Evolutionary conservation across 2,888 invertebrate genomes (phyloP).

Genomic region (Myopa tessellatipennis): DNA sequence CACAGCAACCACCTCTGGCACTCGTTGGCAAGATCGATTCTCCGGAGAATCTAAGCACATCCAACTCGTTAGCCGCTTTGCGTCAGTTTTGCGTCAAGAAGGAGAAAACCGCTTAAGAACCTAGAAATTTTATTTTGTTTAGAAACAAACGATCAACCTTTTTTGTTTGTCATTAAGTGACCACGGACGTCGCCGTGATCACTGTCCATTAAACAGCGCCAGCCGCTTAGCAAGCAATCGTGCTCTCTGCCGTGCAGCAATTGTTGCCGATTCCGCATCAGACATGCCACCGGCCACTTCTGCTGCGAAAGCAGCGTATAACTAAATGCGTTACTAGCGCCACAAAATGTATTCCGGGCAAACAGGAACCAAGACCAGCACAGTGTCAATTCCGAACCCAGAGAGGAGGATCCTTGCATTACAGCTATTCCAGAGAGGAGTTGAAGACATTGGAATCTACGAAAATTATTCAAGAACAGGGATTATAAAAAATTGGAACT

Average conservation of each 20-base stretch:
- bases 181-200: constrained; percentile 22
- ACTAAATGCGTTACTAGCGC: constrained; percentile 47
- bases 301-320: constrained; percentile 41
- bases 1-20: constrained; percentile 65
- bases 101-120: constrained; percentile 71
- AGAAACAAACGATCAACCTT: constrained; percentile 53
- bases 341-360: constrained; percentile 43
- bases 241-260: constrained; percentile 43
- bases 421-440: constrained; percentile 12
- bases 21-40: constrained; percentile 49
- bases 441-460: no score
- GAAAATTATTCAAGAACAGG: not conserved
- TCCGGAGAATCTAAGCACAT: constrained; percentile 67
- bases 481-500: not conserved
- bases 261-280: constrained; percentile 10
- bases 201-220: constrained; percentile 16
- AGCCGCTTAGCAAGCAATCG: constrained; percentile 21
- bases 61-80: constrained; percentile 93
- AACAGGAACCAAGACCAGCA: constrained; percentile 27
- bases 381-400: constrained; percentile 30
- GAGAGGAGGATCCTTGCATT: not conserved
- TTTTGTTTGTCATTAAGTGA: constrained; percentile 56
- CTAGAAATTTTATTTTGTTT: constrained; percentile 56
- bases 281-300: constrained; percentile 14
- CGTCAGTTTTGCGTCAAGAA: constrained; percentile 98